Base-by-base conservation (phyloP, 2,797 vertebrate species). In the Anguilla megastoma region DNA sequence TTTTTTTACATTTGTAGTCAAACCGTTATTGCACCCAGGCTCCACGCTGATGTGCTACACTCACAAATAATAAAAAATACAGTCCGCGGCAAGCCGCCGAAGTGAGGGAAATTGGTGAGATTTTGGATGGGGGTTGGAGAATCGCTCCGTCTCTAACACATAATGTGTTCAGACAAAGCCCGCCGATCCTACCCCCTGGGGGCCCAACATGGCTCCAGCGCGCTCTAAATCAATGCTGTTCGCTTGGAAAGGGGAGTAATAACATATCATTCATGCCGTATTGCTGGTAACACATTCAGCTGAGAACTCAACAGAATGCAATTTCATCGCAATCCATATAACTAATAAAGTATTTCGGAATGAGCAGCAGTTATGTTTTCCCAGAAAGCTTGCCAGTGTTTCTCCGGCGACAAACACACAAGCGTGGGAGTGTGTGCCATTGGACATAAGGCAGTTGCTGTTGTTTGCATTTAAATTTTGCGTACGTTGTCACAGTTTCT, bases 1-100 rank as follows among this genome's bases (percentile, higher is more conserved):
- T 82, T 82, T 69, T 52, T 85, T 88, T 79, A 76, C 66, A 48
- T 88, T 85, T 60, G 6, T 18, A 41, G 45, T 84, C n/a, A 85
- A 84, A 71, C 58, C 30, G 24, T 52, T 84, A 88, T 85, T 52
- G 52, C 76, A n/a, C 45, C 79, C 24, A 3, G 79, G 79, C 41
- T 48, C 41, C 21, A 27, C 45, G 24, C 5, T n/a, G 7, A 50
- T 36, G 7, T 6, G 24, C 45, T 82, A 82, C 45, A 63, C 30
- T 82, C 54, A 80, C 79, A 60, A 63, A 79, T 45, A 45, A 66
- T n/a, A 60, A 60, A 16, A 63, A 48, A 48, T 21, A 27, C 63
- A 83, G 60, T 56, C 79, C 45, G 63, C n/a, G 24, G 45, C 54
- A 48, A 27, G 56, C 56, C 24, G 41, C 41, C 18, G 41, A 83